Evolutionary conservation across 1,140 invertebrate genomes (phyloP), one percentile per base, ranked within the genome.

Genomic region (Caenorhabditis tropicalis): DNA sequence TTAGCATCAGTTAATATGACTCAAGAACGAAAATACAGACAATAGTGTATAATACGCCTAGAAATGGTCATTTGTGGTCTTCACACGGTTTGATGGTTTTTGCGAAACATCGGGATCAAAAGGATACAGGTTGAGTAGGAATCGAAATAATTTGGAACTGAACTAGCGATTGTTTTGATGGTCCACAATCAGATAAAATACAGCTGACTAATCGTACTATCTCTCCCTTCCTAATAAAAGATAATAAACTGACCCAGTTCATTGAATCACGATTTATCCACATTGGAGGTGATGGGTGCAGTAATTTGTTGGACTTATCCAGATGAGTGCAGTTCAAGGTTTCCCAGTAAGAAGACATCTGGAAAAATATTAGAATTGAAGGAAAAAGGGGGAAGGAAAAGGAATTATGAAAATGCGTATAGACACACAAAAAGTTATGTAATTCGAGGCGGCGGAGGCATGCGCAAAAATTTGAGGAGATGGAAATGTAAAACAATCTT

Each of bases 161-260:
- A 65, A 65, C 58, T 36, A 36, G 58, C 36, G 21, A 74, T 74
- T 74, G 65, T 74, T 74, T 74, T 39, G 33, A 74, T 43, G 65
- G 36, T 19, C 36, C 36, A 39, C n/a, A 74, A 74, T n/a, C 43
- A 43, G 36, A 21, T 74, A 24, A 74, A 74, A 74, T 74, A 74
- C 65, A 39, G 36, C 65, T 74, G 65, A 74, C 15, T 33, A 70
- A 12, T n/a, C 15, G 19, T n/a, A 51, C 60, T 2, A 46, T 43
- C 65, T 74, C 10, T 24, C 10, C 7, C 31, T 3, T 3, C 21
- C 12, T 36, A 65, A 21, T 19, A 46, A 74, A 24, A 43, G 33
- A 74, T 74, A 74, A 74, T 74, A 74, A 74, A 74, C 33, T 74
- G 65, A 74, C 65, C 65, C 65, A 43, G 29, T 74, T 74, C 36